Percentiles rank a stretch among this genome's conserved stretches.
Evolutionary conservation across 2,113 vertebrate species (phyloP).

Genomic region (Nothobranchius kuhntae): DNA sequence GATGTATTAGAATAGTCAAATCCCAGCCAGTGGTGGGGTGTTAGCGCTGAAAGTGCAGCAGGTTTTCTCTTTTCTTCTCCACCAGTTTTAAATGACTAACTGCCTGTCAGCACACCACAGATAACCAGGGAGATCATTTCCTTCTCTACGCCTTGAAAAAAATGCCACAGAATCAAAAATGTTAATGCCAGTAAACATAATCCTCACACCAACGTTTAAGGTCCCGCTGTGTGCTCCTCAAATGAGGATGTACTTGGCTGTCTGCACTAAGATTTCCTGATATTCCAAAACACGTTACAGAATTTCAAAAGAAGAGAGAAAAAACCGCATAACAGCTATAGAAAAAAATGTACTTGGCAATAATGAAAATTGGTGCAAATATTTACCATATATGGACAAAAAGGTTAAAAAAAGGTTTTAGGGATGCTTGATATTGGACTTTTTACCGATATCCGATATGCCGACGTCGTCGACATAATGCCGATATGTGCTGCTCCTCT

Average conservation of each 20-base stretch:
- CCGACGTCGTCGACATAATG: too few relatives aligned
- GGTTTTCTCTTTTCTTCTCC: slow-evolving; percentile 9
- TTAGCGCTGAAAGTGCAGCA: slow-evolving; percentile 16
- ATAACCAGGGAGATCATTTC: slow-evolving; percentile 26
- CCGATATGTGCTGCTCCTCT: too few relatives aligned
- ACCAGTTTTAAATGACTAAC: slow-evolving; percentile 3
- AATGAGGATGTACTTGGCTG: slow-evolving; percentile 15
- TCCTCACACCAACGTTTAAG: slow-evolving; percentile 2
- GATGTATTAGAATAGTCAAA: slow-evolving; percentile 27
- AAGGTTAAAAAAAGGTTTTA: too few relatives aligned
- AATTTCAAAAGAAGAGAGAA: not conserved
- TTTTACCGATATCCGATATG: too few relatives aligned
- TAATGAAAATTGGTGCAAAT: too few relatives aligned
- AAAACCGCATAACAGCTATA: not conserved
- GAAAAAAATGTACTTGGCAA: not conserved
- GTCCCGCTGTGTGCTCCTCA: slow-evolving; percentile 19
- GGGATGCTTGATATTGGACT: too few relatives aligned
- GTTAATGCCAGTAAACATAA: slow-evolving; percentile 18
- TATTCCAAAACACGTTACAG: slow-evolving; percentile 15
- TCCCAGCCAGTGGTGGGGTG: slow-evolving; percentile 9
- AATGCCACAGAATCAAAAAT: slow-evolving; percentile 15
- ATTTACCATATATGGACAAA: too few relatives aligned
- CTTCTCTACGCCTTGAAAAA: slow-evolving; percentile 14
- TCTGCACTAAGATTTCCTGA: slow-evolving; percentile 5
- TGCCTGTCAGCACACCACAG: slow-evolving; percentile 23